Percentiles rank a stretch among this genome's conserved stretches.
phyloP scores from a whole-genome alignment of 1,140 invertebrate genomes.

The Goniozus legneri region DNA sequence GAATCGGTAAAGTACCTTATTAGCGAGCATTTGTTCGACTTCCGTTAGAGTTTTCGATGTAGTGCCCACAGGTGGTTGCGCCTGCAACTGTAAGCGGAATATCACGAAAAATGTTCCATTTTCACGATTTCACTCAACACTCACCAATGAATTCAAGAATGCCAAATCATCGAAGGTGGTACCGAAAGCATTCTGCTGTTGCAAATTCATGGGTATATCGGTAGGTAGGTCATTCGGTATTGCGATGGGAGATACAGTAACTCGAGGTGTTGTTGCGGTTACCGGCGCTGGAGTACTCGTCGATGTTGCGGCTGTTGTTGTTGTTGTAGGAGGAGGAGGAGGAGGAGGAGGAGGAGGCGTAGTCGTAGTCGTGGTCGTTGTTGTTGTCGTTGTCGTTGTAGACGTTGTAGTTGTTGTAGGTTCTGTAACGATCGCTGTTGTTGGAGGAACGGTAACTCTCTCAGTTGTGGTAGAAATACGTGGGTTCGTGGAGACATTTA shows the following conservation, averaged over 20 bases:
- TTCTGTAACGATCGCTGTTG: slow-evolving; percentile 12
- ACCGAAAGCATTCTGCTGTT: slow-evolving; percentile 42
- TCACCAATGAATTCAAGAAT: slow-evolving; percentile 50
- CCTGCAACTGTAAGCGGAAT: slow-evolving; percentile 32
- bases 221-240: not conserved
- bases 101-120: not conserved
- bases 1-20: slow-evolving; percentile 30
- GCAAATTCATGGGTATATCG: slow-evolving; percentile 12
- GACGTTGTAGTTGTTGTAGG: slow-evolving; percentile 15
- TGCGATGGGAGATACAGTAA: not conserved
- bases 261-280: not conserved
- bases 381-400: slow-evolving; percentile 15
- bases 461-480: too few species aligned
- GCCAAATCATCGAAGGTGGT: slow-evolving; percentile 45
- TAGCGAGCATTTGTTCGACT: slow-evolving; percentile 45
- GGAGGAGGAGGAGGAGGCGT: slow-evolving; percentile 12
- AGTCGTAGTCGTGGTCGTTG: slow-evolving; percentile 12
- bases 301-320: slow-evolving; percentile 17
- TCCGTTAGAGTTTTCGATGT: slow-evolving; percentile 46
- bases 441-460: too few species aligned
- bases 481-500: too few species aligned
- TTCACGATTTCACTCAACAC: not conserved
- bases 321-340: slow-evolving; percentile 11
- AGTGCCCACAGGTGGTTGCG: slow-evolving; percentile 19
- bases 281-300: slow-evolving; percentile 2